A percentile compares a stretch with the other conserved stretches of the same genome.
Conservation (phyloP, 2,113 vertebrate genomes). For the Engraulis encrasicolus region DNA sequence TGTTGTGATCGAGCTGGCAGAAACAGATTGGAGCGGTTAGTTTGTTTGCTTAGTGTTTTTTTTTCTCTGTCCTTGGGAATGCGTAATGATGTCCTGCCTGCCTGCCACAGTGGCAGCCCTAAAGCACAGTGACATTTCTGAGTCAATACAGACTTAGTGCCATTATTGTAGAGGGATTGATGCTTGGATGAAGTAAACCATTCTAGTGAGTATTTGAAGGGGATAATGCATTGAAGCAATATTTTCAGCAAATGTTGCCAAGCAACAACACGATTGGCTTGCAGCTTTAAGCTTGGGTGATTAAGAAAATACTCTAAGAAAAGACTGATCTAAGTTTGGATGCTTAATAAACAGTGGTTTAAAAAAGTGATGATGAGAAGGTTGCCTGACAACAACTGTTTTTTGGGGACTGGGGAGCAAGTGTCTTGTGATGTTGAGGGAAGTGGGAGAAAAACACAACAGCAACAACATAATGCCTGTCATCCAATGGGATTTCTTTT, state of each 20-base stretch:
- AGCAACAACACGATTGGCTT: too few species aligned
- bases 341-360: too few species aligned
- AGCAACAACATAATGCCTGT: not conserved
- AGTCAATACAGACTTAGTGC: not conserved
- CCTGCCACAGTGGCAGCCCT: too few species aligned
- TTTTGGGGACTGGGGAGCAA: not conserved
- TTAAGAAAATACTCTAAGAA: too few species aligned
- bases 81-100: not conserved
- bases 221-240: too few species aligned
- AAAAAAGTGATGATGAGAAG: too few species aligned
- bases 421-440: not conserved
- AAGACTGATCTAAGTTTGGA: too few species aligned
- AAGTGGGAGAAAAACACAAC: not conserved
- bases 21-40: not conserved
- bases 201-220: not conserved
- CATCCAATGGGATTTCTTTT: not conserved
- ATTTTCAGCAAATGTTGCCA: too few species aligned
- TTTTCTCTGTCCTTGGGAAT: not conserved
- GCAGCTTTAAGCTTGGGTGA: too few species aligned
- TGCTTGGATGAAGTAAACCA: not conserved
- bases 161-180: not conserved
- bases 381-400: too few species aligned
- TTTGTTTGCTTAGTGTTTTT: not conserved
- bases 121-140: not conserved
- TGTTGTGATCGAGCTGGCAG: not conserved